phyloP scores from a whole-genome alignment of 1,140 invertebrate genomes.

The Ridgeia piscesae region DNA sequence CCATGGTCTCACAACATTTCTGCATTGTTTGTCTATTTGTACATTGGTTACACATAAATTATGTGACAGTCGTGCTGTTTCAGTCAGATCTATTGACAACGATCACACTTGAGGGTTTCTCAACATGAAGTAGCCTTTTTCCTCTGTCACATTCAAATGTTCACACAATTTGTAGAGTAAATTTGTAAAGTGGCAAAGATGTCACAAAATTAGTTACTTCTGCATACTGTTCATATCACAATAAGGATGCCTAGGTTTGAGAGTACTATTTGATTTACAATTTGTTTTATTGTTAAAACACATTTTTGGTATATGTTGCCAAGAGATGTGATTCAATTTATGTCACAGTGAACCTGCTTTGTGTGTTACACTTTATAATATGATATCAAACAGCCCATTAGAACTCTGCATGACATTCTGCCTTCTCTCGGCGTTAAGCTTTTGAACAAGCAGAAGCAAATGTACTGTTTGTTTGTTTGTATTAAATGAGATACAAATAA shows the following conservation, averaged over 20 bases:
- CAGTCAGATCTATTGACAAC: neutral
- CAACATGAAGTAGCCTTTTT: neutral
- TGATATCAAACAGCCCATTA: neutral
- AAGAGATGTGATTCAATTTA: neutral
- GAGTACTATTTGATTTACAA: neutral
- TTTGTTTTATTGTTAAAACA: neutral
- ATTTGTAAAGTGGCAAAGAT: neutral
- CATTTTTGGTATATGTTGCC: too few relatives aligned
- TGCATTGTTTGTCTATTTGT: neutral
- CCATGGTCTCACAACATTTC: neutral
- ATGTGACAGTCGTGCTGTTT: neutral
- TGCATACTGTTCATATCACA: neutral
- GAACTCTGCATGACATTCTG: neutral
- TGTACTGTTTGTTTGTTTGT: neutral
- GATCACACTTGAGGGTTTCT: neutral
- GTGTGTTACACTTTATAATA: neutral
- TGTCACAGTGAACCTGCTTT: neutral
- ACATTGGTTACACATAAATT: neutral
- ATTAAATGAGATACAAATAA: neutral
- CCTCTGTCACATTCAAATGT: neutral
- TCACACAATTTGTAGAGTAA: neutral
- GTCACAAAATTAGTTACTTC: neutral
- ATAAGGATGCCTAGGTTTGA: neutral
- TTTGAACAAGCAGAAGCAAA: neutral
- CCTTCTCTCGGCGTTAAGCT: neutral